Percentiles rank a stretch among this genome's conserved stretches.
Conservation (phyloP, 2,113 vertebrate species). For the Lycaon pictus region DNA sequence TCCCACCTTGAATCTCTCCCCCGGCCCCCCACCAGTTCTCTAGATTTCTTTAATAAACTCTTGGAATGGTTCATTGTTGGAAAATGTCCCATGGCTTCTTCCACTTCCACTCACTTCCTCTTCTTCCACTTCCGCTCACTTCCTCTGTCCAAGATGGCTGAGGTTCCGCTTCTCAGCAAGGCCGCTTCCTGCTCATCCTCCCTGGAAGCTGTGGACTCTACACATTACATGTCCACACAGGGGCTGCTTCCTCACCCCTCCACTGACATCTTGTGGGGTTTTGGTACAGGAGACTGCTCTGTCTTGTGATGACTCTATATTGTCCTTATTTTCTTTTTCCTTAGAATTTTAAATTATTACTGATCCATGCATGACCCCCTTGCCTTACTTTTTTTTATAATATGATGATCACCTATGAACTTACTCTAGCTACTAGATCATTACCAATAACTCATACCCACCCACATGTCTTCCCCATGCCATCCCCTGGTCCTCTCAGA, state of each 20-base stretch:
- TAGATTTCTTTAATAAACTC: neutral
- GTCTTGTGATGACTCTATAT: neutral
- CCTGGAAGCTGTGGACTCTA: neutral
- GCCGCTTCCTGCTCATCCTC: neutral
- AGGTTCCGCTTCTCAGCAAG: neutral
- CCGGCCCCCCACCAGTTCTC: too few species aligned
- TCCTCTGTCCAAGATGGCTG: neutral
- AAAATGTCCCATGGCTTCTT: neutral
- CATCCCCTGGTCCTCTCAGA: neutral
- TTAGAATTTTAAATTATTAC: constrained; percentile 7
- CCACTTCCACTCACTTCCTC: neutral
- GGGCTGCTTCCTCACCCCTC: neutral
- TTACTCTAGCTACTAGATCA: neutral
- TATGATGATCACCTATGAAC: constrained; percentile 1
- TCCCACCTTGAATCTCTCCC: neutral
- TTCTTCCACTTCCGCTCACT: neutral
- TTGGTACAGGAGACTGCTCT: neutral
- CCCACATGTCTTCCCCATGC: neutral
- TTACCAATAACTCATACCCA: neutral
- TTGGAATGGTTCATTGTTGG: neutral
- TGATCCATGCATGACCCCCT: neutral
- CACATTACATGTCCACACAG: neutral
- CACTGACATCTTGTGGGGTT: neutral
- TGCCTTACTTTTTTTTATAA: neutral
- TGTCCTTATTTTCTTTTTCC: constrained; percentile 1